These are phyloP conservation scores for Piliocolobus tephrosceles DNA, from an alignment of 2,113 vertebrate genomes.

Conservation along the genomic window DNA sequence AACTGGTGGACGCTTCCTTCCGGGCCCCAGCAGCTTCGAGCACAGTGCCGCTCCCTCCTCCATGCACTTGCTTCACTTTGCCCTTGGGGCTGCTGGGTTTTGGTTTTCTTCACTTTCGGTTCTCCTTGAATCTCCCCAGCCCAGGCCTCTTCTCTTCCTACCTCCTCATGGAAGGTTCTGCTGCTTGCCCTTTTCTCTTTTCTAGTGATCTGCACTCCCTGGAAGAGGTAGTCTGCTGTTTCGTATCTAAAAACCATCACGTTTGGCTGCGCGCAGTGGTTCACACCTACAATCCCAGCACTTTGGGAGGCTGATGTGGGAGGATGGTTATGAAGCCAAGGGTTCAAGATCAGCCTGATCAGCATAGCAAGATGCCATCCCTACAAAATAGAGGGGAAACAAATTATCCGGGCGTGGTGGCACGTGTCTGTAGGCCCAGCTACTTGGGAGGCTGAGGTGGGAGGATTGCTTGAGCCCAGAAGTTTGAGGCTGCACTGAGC, in stretches of 20 bases:
- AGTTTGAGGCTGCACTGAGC: neutral
- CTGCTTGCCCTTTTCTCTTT: neutral
- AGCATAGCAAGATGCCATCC: too few species aligned
- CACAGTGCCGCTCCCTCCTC: rapidly evolving
- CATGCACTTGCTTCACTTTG: neutral
- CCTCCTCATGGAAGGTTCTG: neutral
- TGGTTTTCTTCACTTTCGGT: neutral
- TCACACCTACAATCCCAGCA: neutral
- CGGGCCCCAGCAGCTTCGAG: neutral
- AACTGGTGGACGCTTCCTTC: neutral
- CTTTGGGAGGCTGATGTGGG: too few species aligned
- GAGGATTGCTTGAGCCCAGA: neutral
- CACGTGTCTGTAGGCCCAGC: too few species aligned
- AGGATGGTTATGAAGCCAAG: too few species aligned
- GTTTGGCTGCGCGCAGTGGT: neutral
- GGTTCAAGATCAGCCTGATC: too few species aligned
- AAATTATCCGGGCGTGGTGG: too few species aligned
- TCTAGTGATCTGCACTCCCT: neutral
- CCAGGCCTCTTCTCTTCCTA: neutral
- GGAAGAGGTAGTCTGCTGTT: neutral
- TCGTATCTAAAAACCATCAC: neutral
- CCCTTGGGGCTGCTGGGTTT: neutral
- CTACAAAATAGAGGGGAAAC: too few species aligned
- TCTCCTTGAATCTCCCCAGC: neutral
- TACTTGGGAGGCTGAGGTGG: too few species aligned